phyloP scores from a whole-genome alignment of 1,140 invertebrate species.

The Globodera ellingtonae region DNA sequence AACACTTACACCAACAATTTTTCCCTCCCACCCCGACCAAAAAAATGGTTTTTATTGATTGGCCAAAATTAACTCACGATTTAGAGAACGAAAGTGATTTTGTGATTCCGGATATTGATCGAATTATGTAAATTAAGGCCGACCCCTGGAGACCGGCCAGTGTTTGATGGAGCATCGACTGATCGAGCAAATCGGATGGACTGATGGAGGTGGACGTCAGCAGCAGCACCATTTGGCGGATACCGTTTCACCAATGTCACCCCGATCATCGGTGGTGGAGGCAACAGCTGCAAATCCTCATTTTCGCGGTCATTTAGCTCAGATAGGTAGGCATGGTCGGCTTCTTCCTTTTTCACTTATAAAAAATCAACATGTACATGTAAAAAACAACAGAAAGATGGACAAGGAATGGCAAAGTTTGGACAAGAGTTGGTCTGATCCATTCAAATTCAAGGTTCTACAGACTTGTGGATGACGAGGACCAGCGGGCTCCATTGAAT shows the following conservation, averaged over 20 bases:
- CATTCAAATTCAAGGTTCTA: slow-evolving; percentile 9
- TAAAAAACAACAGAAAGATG: neutral
- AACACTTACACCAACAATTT: too few species aligned
- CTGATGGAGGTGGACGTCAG: neutral
- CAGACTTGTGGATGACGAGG: slow-evolving; percentile 17
- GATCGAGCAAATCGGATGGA: slow-evolving; percentile 1
- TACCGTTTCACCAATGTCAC: neutral
- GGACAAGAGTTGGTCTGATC: neutral
- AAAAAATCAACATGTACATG: neutral
- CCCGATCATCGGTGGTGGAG: neutral
- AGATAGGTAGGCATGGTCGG: neutral
- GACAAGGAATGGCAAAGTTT: neutral
- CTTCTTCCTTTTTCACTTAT: too few species aligned
- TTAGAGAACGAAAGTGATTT: too few species aligned
- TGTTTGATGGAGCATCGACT: slow-evolving; percentile 14
- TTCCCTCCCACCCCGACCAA: too few species aligned
- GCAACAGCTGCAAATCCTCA: neutral
- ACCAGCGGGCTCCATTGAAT: slow-evolving; percentile 13
- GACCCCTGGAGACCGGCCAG: neutral
- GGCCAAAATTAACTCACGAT: too few species aligned
- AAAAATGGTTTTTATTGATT: neutral
- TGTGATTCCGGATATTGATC: too few species aligned
- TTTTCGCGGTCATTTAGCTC: slow-evolving; percentile 14
- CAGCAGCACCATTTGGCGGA: neutral
- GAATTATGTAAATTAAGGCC: neutral